These are phyloP conservation scores for Leptatherina wallacei DNA, from an alignment of 2,797 vertebrate species.

Conservation along the genomic window DNA sequence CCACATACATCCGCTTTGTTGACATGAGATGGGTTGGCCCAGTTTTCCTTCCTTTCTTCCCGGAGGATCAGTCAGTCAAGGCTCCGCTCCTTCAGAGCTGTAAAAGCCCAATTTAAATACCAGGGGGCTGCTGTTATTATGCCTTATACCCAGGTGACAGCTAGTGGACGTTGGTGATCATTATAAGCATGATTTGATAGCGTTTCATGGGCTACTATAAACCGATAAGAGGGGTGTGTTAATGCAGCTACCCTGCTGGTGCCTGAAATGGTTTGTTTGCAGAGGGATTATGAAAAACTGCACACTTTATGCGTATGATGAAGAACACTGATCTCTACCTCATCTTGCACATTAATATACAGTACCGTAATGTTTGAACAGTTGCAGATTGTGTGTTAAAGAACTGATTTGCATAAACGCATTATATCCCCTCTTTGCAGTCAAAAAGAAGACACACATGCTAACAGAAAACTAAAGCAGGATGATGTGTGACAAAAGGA, in stretches of 20 bases:
- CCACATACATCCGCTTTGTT: constrained; percentile 80
- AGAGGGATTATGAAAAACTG: background rate
- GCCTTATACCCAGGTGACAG: background rate
- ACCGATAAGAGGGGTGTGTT: constrained; percentile 9
- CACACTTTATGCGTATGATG: background rate
- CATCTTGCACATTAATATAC: background rate
- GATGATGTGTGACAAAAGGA: background rate
- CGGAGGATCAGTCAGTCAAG: constrained; percentile 19
- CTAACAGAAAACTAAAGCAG: background rate
- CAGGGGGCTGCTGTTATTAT: constrained; percentile 9
- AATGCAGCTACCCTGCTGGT: constrained; percentile 17
- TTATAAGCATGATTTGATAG: constrained; percentile 33
- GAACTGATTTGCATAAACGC: background rate
- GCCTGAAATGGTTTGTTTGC: constrained; percentile 12
- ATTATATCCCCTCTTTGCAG: background rate
- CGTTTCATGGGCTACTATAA: constrained; percentile 13
- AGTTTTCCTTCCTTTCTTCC: constrained; percentile 57
- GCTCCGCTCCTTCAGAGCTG: constrained; percentile 10
- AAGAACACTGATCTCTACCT: background rate
- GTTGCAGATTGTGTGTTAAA: constrained; percentile 1
- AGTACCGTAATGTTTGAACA: background rate
- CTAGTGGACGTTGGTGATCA: constrained; percentile 7
- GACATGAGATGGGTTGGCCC: constrained; percentile 74
- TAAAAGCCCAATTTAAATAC: constrained; percentile 17
- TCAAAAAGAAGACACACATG: background rate